Evolutionary conservation across 35 echinoderm and acorn worm genomes (phyloP), one percentile per base, ranked within the genome.

Genomic region (Amphiura filiformis): DNA sequence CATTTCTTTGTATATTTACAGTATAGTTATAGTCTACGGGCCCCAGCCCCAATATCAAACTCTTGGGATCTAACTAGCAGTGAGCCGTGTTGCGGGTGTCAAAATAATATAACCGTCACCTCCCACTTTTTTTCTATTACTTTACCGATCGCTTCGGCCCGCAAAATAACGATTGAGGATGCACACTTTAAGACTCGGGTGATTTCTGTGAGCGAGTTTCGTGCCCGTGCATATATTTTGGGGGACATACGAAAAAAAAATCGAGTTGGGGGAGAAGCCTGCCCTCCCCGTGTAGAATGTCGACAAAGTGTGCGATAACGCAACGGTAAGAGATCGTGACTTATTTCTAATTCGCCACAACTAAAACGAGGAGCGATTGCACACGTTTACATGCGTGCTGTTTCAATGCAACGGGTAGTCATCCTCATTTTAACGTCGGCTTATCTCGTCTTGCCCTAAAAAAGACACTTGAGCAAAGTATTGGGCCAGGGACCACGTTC

Each of bases 331-430:
- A 39, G 76, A 57, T 91, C 89, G 89, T 91, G 89, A 91, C 89
- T 76, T 82, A 84, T 91, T 64, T 38, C 82, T 40, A 75, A 85
- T 91, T 91, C 39, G 80, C 80, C 38, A 82, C 39, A 64, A 41
- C 49, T 23, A 75, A n/a, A 41, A 75, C 77, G 89, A 61, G 49
- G 39, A 91, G 89, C 36, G 82, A 85, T 91, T 91, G 81, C 89
- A 91, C 89, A 91, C 89, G 89, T 91, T 85, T 91, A 78, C 47
- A 82, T 91, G 82, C 89, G 89, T 91, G 89, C 89, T 83, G 89
- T 91, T 85, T 91, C 89, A 91, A 91, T 91, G 89, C 89, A 85
- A 70, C 61, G 56, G n/a, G 32, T 65, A 34, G 64, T 61, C 83
- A 85, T 85, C 44, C 47, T 61, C 56, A n/a, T 65, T 61, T 85